Conservation (phyloP, 2,888 invertebrate species). For the Minunthozetes semirufus region DNA sequence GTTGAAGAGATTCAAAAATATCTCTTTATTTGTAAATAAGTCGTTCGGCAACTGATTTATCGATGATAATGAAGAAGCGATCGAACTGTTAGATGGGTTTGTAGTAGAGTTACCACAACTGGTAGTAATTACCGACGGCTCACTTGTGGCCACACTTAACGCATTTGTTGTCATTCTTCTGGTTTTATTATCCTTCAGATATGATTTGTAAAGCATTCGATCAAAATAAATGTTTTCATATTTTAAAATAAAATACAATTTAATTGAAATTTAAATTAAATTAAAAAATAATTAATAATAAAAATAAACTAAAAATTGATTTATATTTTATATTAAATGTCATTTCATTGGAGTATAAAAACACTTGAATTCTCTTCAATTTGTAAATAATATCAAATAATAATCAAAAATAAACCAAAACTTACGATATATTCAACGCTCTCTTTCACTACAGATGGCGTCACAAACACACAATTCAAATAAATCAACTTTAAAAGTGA, state of each 20-base stretch:
- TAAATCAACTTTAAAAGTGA: too few species aligned
- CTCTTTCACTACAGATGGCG: background rate
- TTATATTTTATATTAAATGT: slow-evolving; percentile 3
- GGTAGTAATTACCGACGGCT: background rate
- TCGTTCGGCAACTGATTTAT: slow-evolving; percentile 29
- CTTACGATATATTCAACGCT: background rate
- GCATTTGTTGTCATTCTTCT: background rate
- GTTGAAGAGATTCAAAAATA: slow-evolving; percentile 20
- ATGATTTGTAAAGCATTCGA: background rate
- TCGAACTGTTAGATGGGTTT: background rate
- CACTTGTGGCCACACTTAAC: background rate
- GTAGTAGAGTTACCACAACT: background rate
- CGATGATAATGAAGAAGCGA: background rate
- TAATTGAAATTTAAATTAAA: background rate
- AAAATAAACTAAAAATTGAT: background rate
- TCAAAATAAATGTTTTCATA: slow-evolving; percentile 1
- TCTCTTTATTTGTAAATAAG: slow-evolving; percentile 14
- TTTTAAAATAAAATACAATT: slow-evolving; percentile 3
- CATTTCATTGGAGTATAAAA: background rate
- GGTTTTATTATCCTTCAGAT: background rate
- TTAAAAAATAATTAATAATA: background rate
- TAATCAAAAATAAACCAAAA: slow-evolving; percentile 11
- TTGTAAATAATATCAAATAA: slow-evolving; percentile 19
- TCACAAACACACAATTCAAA: background rate
- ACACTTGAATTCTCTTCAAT: background rate